phyloP scores from a whole-genome alignment of 64 coral and sea anemone species.

The Montipora cactus region DNA sequence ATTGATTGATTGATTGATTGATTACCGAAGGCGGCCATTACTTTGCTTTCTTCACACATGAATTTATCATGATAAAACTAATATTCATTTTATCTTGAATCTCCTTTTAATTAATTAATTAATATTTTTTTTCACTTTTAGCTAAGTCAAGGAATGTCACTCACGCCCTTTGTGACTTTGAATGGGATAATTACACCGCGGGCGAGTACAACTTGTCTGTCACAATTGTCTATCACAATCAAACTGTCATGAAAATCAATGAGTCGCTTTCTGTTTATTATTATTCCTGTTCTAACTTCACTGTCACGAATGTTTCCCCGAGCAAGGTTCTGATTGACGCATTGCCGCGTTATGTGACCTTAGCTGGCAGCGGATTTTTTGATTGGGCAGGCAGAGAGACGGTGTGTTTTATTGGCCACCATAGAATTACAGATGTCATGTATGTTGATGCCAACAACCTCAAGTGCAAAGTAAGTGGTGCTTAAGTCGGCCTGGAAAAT shows the following conservation, averaged over 20 bases:
- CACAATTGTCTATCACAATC: background rate
- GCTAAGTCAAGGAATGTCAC: conserved; percentile 14
- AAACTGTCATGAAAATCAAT: background rate
- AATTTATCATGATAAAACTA: no score
- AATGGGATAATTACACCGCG: conserved; percentile 23
- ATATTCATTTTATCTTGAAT: background rate
- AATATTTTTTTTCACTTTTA: background rate
- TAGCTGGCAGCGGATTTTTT: conserved; percentile 35
- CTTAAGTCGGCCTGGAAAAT: background rate
- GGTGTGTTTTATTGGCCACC: conserved; percentile 18
- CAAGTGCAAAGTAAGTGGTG: conserved; percentile 22
- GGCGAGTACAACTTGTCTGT: conserved; percentile 51
- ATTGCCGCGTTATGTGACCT: background rate
- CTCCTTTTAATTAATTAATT: background rate
- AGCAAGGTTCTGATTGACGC: background rate
- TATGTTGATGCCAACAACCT: background rate
- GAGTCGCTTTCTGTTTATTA: conserved; percentile 20
- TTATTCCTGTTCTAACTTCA: background rate
- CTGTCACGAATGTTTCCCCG: background rate
- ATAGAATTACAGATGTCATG: background rate
- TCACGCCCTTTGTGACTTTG: conserved; percentile 13
- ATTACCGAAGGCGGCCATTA: no score
- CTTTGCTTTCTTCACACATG: no score
- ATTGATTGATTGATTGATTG: no score
- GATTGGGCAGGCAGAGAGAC: conserved; percentile 18